Percentiles rank a stretch among this genome's conserved stretches.
phyloP scores from a whole-genome alignment of 2,888 invertebrate genomes.

The Sympetrum striolatum region DNA sequence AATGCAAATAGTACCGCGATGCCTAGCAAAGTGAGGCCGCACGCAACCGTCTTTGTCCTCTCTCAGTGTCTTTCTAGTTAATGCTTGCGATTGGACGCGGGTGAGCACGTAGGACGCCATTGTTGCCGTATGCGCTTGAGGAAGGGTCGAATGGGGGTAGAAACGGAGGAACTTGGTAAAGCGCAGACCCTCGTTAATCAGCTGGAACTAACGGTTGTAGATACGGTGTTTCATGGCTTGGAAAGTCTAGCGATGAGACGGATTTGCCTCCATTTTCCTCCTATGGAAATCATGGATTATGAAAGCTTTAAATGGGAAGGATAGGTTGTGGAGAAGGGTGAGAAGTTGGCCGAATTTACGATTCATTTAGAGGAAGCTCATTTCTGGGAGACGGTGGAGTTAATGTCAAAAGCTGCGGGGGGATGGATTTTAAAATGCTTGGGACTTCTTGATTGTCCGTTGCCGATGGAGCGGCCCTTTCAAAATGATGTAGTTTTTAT shows the following conservation, averaged over 20 bases:
- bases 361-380: neutral
- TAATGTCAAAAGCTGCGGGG: too few species aligned
- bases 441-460: too few species aligned
- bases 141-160: neutral
- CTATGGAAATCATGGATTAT: neutral
- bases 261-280: neutral
- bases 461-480: too few species aligned
- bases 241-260: neutral
- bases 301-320: neutral
- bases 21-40: neutral
- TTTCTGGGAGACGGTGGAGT: too few species aligned
- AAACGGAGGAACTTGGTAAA: neutral
- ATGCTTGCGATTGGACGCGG: neutral
- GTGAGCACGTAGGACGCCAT: neutral
- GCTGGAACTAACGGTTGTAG: conserved; percentile 38
- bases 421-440: too few species aligned
- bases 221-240: conserved; percentile 12
- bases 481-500: too few species aligned
- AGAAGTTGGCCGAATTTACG: neutral
- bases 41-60: neutral
- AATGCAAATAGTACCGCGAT: neutral
- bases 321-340: neutral
- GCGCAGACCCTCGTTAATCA: conserved; percentile 2
- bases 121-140: neutral
- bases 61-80: neutral